Conservation (phyloP, 2,888 invertebrate species). For the Stegana nigrithorax region DNA sequence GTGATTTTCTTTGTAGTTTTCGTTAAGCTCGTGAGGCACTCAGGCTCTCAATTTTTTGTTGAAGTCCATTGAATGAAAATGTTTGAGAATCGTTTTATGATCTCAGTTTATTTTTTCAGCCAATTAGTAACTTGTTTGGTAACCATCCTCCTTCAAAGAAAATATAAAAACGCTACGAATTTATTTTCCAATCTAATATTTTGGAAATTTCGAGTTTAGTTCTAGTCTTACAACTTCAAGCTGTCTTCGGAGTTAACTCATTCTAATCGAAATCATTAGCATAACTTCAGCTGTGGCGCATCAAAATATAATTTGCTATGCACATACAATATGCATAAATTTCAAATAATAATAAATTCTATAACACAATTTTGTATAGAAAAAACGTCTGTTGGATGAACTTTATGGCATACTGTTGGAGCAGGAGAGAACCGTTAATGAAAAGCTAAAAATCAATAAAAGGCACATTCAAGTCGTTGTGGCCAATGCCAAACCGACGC, state of each 20-base stretch:
- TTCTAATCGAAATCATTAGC: too few species aligned
- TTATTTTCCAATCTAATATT: too few species aligned
- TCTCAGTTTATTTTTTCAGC: background rate
- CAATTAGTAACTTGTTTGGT: background rate
- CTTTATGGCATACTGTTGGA: background rate
- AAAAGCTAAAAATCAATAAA: background rate
- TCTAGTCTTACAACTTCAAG: background rate
- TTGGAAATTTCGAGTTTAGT: background rate
- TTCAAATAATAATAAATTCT: too few species aligned
- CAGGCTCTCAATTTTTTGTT: too few species aligned
- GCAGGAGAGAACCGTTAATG: background rate
- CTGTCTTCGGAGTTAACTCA: too few species aligned
- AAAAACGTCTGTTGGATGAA: background rate
- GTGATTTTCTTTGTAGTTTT: too few species aligned
- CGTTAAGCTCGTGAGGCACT: too few species aligned
- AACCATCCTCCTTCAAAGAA: background rate
- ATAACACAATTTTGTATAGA: background rate
- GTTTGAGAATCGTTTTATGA: background rate
- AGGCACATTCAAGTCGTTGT: background rate
- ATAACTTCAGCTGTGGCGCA: too few species aligned
- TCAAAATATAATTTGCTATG: too few species aligned
- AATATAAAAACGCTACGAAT: background rate
- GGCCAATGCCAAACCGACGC: background rate
- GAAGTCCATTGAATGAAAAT: background rate
- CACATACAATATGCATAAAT: too few species aligned